Evolutionary conservation across 35 echinoderm and acorn worm species (phyloP), one percentile per base, ranked within the genome.

Genomic region (Hemicentrotus pulcherrimus): DNA sequence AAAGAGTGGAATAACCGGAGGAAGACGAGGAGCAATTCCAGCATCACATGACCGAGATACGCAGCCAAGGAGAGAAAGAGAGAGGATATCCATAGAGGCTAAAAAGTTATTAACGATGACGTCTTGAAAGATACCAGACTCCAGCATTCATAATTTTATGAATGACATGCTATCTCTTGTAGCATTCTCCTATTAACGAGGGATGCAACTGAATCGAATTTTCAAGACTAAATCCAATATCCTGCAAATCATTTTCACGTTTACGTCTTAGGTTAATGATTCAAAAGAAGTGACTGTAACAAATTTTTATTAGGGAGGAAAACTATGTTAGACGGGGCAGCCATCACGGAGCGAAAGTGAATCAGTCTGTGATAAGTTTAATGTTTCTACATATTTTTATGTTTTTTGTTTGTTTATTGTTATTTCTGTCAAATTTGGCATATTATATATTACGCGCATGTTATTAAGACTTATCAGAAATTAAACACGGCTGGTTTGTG

Each of bases 91-190:
- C 22, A 78, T 22, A 22, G 50, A 78, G 28, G 65, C 65, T 28
- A 78, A 78, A 78, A 78, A 78, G 65, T 78, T 78, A 78, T 78
- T 78, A 78, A 78, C 65, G 65, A 78, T 78, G 65, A 78, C 65
- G 65, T 78, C 65, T 22, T 78, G 65, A 78, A n/a, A 28, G 65
- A 78, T 78, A 8, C 28, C 65, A n/a, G 28, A 28, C 65, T 78
- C 65, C 19, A 78, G 19, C 65, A n/a, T 78, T 22, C 65, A 78
- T 78, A 78, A 7, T 78, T 22, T 28, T 78, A 8, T 28, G 15
- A 55, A 55, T 15, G 9, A 55, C 10, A 55, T 11, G 19, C 65
- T 71, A n/a, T 28, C 65, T 78, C 22, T 28, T 15, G 22, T n/a
- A 7, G 65, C 28, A 78, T 78, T 78, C 65, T 28, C 65, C 19